These are phyloP conservation scores for Chaetodon auriga DNA, from an alignment of 2,113 vertebrate genomes.

Conservation along the genomic window DNA sequence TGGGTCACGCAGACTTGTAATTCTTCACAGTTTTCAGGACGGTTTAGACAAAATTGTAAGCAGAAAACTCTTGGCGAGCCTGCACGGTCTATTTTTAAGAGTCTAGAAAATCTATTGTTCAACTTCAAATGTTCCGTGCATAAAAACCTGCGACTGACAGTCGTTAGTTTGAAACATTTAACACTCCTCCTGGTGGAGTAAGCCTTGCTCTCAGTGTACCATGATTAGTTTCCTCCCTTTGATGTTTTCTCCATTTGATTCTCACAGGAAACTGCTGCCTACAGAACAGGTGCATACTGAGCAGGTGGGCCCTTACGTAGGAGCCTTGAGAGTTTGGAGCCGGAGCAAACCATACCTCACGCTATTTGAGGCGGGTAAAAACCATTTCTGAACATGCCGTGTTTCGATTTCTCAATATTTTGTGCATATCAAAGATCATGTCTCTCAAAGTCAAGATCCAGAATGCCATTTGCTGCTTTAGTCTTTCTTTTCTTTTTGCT, in stretches of 20 bases:
- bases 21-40: conserved; percentile 25
- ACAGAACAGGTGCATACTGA: conserved; percentile 70
- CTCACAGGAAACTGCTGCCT: conserved; percentile 61
- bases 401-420: conserved; percentile 16
- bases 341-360: conserved; percentile 27
- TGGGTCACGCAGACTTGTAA: conserved; percentile 54
- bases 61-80: conserved; percentile 1
- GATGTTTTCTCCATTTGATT: conserved; percentile 59
- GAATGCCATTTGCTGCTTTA: conserved; percentile 22
- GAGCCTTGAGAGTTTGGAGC: conserved; percentile 39
- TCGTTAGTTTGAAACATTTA: conserved; percentile 45
- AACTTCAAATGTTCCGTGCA: conserved; percentile 18
- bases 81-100: background rate
- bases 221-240: conserved; percentile 71
- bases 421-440: conserved; percentile 28
- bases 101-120: conserved; percentile 45
- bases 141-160: conserved; percentile 34
- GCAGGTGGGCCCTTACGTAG: conserved; percentile 64
- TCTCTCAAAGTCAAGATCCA: conserved; percentile 8
- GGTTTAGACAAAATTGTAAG: conserved; percentile 50
- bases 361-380: conserved; percentile 41
- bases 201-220: conserved; percentile 50
- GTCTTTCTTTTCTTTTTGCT: conserved; percentile 51
- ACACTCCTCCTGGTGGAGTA: conserved; percentile 33
- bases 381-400: background rate